phyloP scores from a whole-genome alignment of 23 tunicate species.

The Corella eumyota region DNA sequence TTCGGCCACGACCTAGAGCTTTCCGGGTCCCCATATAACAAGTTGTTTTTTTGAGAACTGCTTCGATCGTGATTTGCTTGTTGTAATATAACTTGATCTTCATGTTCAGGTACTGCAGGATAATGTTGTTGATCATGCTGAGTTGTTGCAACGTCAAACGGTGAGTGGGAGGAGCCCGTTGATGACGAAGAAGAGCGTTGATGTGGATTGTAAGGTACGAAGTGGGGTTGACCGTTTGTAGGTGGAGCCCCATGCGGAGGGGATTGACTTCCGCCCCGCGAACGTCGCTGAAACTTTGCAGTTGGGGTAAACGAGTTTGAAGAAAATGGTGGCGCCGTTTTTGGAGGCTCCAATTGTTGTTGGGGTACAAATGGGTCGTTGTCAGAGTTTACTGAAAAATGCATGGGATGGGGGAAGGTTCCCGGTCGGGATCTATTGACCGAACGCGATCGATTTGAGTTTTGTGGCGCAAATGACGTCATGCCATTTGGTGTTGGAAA shows the following conservation, averaged over 20 bases:
- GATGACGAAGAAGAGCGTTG: conserved; percentile 28
- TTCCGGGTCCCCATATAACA: background rate
- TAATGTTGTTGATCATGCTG: conserved; percentile 15
- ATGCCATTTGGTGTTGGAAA: conserved; percentile 1
- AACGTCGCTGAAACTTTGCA: conserved; percentile 10
- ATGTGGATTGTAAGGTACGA: conserved; percentile 1
- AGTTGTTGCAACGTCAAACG: conserved; percentile 7
- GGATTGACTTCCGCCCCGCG: conserved; percentile 18
- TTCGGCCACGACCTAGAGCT: background rate
- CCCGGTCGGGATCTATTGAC: conserved; percentile 23
- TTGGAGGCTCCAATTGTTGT: conserved; percentile 19
- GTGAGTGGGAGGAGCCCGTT: conserved; percentile 23
- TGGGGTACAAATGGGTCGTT: conserved; percentile 13
- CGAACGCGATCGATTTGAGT: conserved; percentile 19
- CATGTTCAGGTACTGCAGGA: conserved; percentile 26
- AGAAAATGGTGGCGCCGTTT: conserved; percentile 26
- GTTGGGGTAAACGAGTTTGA: conserved; percentile 21
- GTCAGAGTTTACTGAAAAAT: conserved; percentile 1
- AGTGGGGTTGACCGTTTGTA: background rate
- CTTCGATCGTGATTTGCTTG: background rate
- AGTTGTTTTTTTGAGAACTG: background rate
- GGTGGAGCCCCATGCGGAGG: conserved; percentile 11
- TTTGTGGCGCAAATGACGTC: conserved; percentile 25
- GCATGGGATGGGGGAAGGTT: conserved; percentile 34
- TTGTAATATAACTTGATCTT: background rate